Evolutionary conservation across 1,140 invertebrate genomes (phyloP), one percentile per base, ranked within the genome.

Genomic region (Bombyx mandarina): DNA sequence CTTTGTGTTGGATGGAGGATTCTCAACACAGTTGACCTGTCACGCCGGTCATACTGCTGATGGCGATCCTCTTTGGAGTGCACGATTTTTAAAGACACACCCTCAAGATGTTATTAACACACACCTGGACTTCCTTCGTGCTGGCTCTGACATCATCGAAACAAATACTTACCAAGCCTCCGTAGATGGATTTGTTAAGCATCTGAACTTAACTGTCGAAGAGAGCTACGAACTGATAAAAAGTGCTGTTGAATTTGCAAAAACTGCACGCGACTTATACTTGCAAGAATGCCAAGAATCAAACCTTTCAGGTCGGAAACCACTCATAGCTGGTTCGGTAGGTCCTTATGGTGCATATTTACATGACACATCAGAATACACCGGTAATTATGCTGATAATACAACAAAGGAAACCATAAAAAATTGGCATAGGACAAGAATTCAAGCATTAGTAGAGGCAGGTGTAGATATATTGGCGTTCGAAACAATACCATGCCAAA

Each of bases 161-260:
- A 97, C 95, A 0, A 94, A 94, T 60, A 96, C 95, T 1, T 98
- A 98, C 74, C 96, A 98, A 88, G 94, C 96, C 0, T 95, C 93
- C 8, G 83, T 97, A 18, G 89, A 90, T 18, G 94, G 95, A 1
- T 94, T 97, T 67, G 85, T 90, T 43, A 90, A 93, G 73, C 90
- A 95, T 76, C 80, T 97, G 5, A 87, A 89, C 0, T 60, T 94
- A 0, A 88, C 86, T 8, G 78, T 90, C 64, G 86, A 91, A 50
- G 88, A 94, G 61, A 91, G 92, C 45, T 79, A 91, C 22, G 76
- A 89, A 1, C 78, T 96, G 0, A 94, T 98, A 6, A 88, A 89
- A 53, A 88, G 89, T 57, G 92, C 94, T 22, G 94, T 95, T 0
- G 52, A 86, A 7, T 76, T 95, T 2, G 94, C 94, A 1, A 89